Conservation (phyloP, 2,113 vertebrate species). For the Plecotus auritus region DNA sequence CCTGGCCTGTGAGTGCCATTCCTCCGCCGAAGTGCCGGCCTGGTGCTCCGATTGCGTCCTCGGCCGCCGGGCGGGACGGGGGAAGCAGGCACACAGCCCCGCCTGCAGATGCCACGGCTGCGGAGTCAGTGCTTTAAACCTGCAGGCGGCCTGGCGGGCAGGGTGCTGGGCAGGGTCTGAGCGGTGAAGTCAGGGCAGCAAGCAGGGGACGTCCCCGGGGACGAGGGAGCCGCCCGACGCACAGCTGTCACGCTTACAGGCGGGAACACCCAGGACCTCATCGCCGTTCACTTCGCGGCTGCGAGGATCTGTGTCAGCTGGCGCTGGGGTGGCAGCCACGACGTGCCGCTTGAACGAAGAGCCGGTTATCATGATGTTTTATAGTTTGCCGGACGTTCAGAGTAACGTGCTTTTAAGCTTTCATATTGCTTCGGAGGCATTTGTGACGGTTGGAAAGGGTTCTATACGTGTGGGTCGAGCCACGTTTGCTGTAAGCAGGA, state of each 20-base stretch:
- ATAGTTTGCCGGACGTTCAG: conserved; percentile 57
- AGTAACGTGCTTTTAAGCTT: conserved; percentile 49
- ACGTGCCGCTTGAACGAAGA: conserved; percentile 17
- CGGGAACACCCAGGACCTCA: conserved; percentile 28
- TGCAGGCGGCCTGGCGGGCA: too few species aligned
- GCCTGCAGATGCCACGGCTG: too few species aligned
- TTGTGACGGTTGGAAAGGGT: conserved; percentile 16
- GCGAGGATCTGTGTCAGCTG: conserved; percentile 49
- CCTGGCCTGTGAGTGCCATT: too few species aligned
- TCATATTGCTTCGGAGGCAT: conserved; percentile 33
- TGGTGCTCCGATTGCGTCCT: too few species aligned
- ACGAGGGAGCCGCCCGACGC: neutral
- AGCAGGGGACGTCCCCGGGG: neutral
- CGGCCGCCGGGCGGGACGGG: too few species aligned
- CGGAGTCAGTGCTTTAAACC: fast-evolving
- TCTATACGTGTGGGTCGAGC: neutral
- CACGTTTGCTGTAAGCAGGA: neutral
- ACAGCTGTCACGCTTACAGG: neutral
- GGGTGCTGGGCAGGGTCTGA: too few species aligned
- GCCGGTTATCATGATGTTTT: conserved; percentile 52
- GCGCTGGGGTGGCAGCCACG: conserved; percentile 25
- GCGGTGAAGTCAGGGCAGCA: too few species aligned
- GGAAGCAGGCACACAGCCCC: too few species aligned
- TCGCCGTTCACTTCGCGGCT: conserved; percentile 13
- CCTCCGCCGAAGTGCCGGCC: fast-evolving